Conservation (phyloP, 2,113 vertebrate species). For the Crotalus horridus region DNA sequence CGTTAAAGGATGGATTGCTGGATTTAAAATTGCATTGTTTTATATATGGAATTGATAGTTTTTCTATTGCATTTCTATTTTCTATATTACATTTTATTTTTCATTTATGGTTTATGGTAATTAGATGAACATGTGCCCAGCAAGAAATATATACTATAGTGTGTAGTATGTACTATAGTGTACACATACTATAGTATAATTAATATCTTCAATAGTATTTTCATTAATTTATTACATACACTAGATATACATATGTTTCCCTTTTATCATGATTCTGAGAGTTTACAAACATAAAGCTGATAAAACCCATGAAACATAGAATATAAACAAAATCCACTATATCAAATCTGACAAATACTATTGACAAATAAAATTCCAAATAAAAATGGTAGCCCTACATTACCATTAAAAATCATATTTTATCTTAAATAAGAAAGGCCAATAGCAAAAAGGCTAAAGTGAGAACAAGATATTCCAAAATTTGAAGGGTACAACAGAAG, state of each 20-base stretch:
- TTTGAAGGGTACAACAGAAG: background rate
- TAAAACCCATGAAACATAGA: background rate
- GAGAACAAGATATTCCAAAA: background rate
- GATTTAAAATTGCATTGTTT: background rate
- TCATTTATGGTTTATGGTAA: background rate
- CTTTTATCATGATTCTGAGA: background rate
- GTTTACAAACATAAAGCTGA: background rate
- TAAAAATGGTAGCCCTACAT: background rate
- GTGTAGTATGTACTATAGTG: background rate
- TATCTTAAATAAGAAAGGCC: background rate
- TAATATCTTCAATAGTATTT: background rate
- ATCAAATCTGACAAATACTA: background rate
- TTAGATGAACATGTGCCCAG: background rate
- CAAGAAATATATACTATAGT: background rate
- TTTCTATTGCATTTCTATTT: background rate
- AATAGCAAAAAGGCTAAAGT: background rate
- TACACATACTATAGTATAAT: background rate
- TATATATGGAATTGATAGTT: background rate
- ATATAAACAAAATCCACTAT: background rate
- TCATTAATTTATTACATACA: background rate
- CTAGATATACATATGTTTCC: background rate
- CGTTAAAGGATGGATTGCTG: slow-evolving; percentile 8
- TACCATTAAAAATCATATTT: background rate
- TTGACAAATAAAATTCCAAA: background rate
- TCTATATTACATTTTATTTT: background rate